Conservation (phyloP, 2,797 vertebrate species). For the Novumbra hubbsi region DNA sequence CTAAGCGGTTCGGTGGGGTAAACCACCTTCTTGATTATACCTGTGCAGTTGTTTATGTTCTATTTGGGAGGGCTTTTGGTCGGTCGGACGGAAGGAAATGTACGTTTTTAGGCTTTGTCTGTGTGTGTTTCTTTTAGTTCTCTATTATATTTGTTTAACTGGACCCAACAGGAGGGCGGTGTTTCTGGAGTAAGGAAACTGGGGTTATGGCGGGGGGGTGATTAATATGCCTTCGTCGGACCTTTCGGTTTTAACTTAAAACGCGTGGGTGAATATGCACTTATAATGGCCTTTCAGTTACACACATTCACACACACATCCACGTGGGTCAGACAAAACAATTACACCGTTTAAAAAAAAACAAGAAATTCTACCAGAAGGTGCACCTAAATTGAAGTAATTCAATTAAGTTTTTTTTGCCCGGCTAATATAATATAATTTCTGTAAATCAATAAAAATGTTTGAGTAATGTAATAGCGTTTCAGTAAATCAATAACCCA, state of each 20-base stretch:
- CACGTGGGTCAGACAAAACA: conserved; percentile 35
- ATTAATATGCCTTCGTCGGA: conserved; percentile 44
- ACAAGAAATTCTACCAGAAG: background rate
- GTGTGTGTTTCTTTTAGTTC: conserved; percentile 46
- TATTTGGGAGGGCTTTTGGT: background rate
- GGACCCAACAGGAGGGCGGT: conserved; percentile 28
- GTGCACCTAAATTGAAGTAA: background rate
- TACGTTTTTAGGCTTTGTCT: conserved; percentile 72
- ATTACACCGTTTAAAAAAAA: conserved; percentile 3
- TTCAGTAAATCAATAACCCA: background rate
- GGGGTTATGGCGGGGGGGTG: conserved; percentile 47
- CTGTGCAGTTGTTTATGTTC: background rate
- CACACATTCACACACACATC: conserved; percentile 36
- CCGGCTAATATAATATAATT: background rate
- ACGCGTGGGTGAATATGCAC: conserved; percentile 57
- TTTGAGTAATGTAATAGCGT: conserved; percentile 24
- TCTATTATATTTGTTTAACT: conserved; percentile 56
- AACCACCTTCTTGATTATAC: background rate
- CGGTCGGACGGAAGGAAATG: conserved; percentile 69
- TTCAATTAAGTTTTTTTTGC: background rate
- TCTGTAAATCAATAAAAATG: conserved; percentile 3
- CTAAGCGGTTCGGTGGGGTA: background rate
- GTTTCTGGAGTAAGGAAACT: conserved; percentile 36
- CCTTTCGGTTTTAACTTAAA: conserved; percentile 52
- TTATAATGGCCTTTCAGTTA: conserved; percentile 49